These are phyloP conservation scores for Ceratitis capitata DNA, from an alignment of 1,140 invertebrate species.

Conservation along the genomic window DNA sequence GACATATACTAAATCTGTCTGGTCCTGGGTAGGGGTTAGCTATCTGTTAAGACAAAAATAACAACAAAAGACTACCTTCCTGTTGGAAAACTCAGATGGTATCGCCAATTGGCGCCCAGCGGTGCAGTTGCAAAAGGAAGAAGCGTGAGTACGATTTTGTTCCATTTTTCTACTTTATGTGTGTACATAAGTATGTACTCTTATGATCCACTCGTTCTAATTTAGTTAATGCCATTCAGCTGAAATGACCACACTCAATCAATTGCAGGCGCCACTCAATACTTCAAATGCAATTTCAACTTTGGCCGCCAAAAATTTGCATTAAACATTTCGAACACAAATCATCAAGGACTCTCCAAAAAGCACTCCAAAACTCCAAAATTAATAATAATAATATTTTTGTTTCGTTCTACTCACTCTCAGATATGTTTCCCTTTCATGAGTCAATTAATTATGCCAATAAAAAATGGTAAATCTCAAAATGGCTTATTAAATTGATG, in stretches of 20 bases:
- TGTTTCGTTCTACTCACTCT: not conserved
- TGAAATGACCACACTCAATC: not conserved
- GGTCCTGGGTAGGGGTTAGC: too few relatives aligned
- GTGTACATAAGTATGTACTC: too few relatives aligned
- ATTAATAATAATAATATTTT: not conserved
- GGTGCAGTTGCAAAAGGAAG: too few relatives aligned
- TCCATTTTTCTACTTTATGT: too few relatives aligned
- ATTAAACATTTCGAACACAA: not conserved
- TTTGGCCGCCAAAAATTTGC: not conserved
- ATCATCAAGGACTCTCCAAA: not conserved
- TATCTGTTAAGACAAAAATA: too few relatives aligned
- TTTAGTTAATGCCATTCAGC: too few relatives aligned
- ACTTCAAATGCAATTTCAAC: not conserved
- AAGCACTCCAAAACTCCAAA: not conserved
- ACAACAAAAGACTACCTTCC: too few relatives aligned
- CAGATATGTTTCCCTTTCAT: not conserved
- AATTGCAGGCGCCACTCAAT: not conserved
- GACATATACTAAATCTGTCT: too few relatives aligned
- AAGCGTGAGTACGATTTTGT: too few relatives aligned
- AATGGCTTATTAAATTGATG: not conserved
- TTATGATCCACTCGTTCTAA: too few relatives aligned
- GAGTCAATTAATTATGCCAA: not conserved
- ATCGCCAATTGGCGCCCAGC: too few relatives aligned
- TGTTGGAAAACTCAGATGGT: too few relatives aligned
- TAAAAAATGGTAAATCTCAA: not conserved